Evolutionary conservation across 2,113 vertebrate species (phyloP), one percentile per base, ranked within the genome.

Genomic region (Loxodonta africana): DNA sequence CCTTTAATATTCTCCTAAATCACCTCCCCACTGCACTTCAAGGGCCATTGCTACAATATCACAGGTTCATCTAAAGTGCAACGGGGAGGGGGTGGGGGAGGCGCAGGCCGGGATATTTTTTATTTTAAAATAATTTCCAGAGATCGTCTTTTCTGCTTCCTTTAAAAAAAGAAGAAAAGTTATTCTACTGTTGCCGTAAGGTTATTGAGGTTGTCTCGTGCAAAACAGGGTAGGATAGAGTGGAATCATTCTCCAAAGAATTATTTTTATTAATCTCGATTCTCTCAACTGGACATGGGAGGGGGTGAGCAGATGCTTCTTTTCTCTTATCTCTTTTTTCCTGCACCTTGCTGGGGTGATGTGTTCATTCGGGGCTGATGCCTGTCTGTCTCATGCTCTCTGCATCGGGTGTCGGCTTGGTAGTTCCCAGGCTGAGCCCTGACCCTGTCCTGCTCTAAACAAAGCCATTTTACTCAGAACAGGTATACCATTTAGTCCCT

Each of bases 1-100:
- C 99, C 99, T 99, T 99, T 99, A 99, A 99, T 99, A 99, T 99
- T 98, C 98, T 99, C 99, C 99, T 99, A 99, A 99, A 99, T 99
- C 99, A 99, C 99, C 98, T 98, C 98, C 98, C 99, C 98, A 98
- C 96, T 97, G 99, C 99, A 98, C 98, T 99, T 98, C 98, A 98
- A 99, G 98, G 98, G 98, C 98, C 98, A 98, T 99, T 98, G 98
- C 98, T 98, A 98, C 98, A 98, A 98, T 98, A 99, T 98, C 98
- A 98, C 98, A 99, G 99, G 99, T 99, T 99, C 99, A 99, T 98
- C 99, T 98, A 99, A 99, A 99, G 99, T 99, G 99, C 99, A 99
- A 98, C 71, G 97, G 95, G 97, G 96, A 96, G 98, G 97, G 96
- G 94, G 21, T 3, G 48, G 81, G 85, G 96, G 88, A 97, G 97